Evolutionary conservation across 2,113 vertebrate genomes (phyloP), one percentile per base, ranked within the genome.

Genomic region (Ariopsis seemanni): DNA sequence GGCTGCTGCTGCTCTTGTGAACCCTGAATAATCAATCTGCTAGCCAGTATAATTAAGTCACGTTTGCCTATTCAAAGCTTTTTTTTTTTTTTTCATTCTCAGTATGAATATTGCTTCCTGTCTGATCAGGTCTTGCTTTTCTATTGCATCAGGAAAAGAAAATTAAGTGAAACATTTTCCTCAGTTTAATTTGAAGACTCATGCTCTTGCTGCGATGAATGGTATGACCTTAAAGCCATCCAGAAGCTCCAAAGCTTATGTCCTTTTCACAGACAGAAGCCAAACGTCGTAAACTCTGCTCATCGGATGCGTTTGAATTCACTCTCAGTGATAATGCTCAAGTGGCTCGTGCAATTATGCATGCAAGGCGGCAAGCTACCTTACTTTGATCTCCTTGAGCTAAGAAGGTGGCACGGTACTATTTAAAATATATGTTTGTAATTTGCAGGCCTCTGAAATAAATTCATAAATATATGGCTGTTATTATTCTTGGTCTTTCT

Each of bases 321-420:
- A 50, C 62, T 69, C 86, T 77, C 62, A 4, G 50, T 79, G 78
- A 87, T 86, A 86, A 78, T 82, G 77, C 72, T 87, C 74, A 62
- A 85, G 80, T 86, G 74, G 86, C 71, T 85, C 20, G 72, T 2
- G 34, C 71, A 79, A 86, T 88, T 85, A 85, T 79, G 55, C 67
- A 87, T 85, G 82, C 88, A 65, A 86, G 30, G 20, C 63, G 30
- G 86, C 75, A 84, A 25, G 52, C 80, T 83, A 63, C 67, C 22
- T 67, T 72, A 84, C 90, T 88, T 87, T 89, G 81, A 91, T 89
- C 86, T 80, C 83, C 67, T 80, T 65, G 65, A 84, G 75, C 84
- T 63, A 53, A 62, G 72, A 63, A 27, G 27, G 53, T n/a, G 67
- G 22, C 34, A 62, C 20, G 20, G 6, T 52, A 57, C 5, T 48